Base-by-base conservation (phyloP, 2,888 invertebrate genomes). In the Mellilla xanthometata region DNA sequence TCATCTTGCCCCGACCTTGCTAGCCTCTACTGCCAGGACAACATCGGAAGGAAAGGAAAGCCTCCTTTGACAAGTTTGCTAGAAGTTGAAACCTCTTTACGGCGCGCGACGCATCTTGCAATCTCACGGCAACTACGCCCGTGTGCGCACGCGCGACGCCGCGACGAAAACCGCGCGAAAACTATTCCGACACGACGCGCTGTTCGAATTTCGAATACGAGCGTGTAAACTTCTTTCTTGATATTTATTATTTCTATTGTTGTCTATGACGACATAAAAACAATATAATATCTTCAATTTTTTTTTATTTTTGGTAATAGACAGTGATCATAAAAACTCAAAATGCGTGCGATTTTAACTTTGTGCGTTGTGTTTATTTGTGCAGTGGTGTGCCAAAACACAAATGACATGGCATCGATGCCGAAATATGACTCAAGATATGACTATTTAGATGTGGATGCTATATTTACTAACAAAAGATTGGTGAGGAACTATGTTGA, bases 401-500 rank as follows among this genome's bases (percentile, higher is more conserved):
- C 72, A 2, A 79, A 74, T 26, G 64, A 74, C 6, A 80, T 84
- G 75, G 58, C 50, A 13, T 65, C 68, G 28, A 69, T 88, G 79
- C 89, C 88, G 1, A 88, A 88, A 74, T 90, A 90, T 45, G 88
- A 89, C 42, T 65, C 72, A 29, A 90, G 93, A 65, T 95, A 94
- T 70, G 94, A 94, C 66, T 93, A 93, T 72, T 78, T 95, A 58
- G 93, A 94, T 71, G 83, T 95, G 13, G 93, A 94, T 54, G 91
- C 91, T 31, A 91, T 95, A 58, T 86, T 95, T 61, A 90, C 91
- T 34, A 94, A 93, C 71, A 92, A 93, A 59, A 88, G 94, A 62
- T 80, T 95, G 56, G 91, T 95, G 35, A 92, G 91, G 53, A 93
- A 93, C 66, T 95, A 95, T 79, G 92, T 93, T 59, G 92, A 93